Evolutionary conservation across 2,888 invertebrate genomes (phyloP).

Genomic region (Megamerina dolium): DNA sequence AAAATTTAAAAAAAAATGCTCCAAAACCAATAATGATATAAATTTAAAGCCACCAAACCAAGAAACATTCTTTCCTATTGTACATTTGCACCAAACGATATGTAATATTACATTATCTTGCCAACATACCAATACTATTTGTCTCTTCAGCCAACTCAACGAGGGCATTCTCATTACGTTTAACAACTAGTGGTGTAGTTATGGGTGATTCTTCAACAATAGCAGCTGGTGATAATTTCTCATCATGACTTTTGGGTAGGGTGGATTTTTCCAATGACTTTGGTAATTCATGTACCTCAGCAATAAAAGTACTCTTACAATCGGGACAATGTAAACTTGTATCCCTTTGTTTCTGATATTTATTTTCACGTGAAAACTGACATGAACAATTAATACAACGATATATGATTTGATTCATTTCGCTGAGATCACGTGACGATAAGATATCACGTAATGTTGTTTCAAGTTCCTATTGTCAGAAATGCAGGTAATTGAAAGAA

Average conservation of each 20-base stretch:
- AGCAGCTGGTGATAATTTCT: constrained; percentile 33
- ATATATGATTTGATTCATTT: constrained; percentile 52
- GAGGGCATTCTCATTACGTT: constrained; percentile 6
- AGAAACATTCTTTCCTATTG: too few relatives aligned
- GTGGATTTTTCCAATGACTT: constrained; percentile 28
- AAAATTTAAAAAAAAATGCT: too few relatives aligned
- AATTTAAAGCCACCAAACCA: too few relatives aligned
- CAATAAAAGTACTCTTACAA: constrained; percentile 56
- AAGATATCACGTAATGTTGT: constrained; percentile 50
- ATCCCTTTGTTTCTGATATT: constrained; percentile 25
- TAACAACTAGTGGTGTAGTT: constrained; percentile 17
- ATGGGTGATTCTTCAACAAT: constrained; percentile 32
- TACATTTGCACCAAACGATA: too few relatives aligned
- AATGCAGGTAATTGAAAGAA: background rate
- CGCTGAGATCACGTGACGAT: constrained; percentile 49
- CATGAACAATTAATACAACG: constrained; percentile 60
- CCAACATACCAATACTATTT: constrained; percentile 43
- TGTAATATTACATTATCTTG: too few relatives aligned
- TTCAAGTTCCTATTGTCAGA: constrained; percentile 50
- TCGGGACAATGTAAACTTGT: constrained; percentile 51
- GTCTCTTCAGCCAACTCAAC: constrained; percentile 26
- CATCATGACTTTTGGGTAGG: constrained; percentile 5
- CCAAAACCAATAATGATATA: too few relatives aligned
- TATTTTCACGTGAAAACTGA: constrained; percentile 54
- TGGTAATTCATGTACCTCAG: constrained; percentile 41